Evolutionary conservation across 2,888 invertebrate species (phyloP), one percentile per base, ranked within the genome.

Genomic region (Coenonympha glycerion): DNA sequence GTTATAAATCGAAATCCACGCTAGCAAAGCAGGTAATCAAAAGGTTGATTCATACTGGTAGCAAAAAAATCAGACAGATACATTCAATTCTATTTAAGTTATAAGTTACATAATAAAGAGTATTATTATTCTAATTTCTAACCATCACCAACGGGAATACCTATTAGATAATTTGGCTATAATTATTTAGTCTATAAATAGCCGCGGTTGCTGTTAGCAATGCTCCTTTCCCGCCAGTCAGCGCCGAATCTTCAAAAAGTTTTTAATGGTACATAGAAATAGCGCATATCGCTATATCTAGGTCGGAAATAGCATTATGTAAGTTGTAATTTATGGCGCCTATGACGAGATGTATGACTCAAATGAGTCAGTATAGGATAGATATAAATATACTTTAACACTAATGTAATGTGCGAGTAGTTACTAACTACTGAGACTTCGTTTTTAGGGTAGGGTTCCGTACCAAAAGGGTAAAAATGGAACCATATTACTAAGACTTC

Each of bases 111-210:
- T 26, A 26, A 26, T 26, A n/a, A 36, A n/a, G n/a, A n/a, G n/a
- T n/a, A n/a, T n/a, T n/a, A n/a, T n/a, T n/a, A n/a, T n/a, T n/a
- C n/a, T n/a, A n/a, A n/a, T n/a, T n/a, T n/a, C n/a, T n/a, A n/a
- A n/a, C n/a, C n/a, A n/a, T n/a, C n/a, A n/a, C 9, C n/a, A 28
- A 16, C 26, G 19, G 1, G 3, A 30, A 28, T 41, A 11, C 19
- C 2, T 18, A 6, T 11, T 28, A 19, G 11, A 41, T 54, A 31
- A 53, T 28, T 54, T 51, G 51, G 36, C 54, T 46, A 47, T 19
- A 15, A 11, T 40, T 47, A 37, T 45, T 33, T 40, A 26, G 22
- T 47, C 34, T 44, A 28, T 36, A 50, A 51, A 48, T 54, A 54
- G 36, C 22, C 33, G n/a, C n/a, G n/a, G 24, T 36, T 21, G 30